A percentile compares a stretch with the other conserved stretches of the same genome.
Conservation (phyloP, 2,113 vertebrate species). For the Tupaia chinensis region DNA sequence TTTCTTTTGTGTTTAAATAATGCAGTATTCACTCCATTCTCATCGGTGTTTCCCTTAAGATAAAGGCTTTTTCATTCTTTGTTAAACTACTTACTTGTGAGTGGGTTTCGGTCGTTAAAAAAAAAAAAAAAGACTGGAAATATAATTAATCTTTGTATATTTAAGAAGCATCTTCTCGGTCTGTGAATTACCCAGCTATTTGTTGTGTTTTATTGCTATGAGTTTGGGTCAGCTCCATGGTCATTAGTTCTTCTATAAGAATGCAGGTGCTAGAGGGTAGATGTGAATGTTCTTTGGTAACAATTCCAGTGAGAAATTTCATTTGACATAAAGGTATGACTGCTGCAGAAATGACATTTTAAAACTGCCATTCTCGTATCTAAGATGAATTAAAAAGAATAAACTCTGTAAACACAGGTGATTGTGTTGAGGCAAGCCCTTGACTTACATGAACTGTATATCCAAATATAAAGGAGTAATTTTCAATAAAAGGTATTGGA, state of each 20-base stretch:
- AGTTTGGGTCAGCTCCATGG: neutral
- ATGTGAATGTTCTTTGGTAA: neutral
- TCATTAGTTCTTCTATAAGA: slow-evolving; percentile 33
- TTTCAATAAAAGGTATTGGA: neutral
- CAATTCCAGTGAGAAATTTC: slow-evolving; percentile 45
- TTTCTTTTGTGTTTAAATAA: neutral
- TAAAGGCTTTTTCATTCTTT: neutral
- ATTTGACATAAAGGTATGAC: neutral
- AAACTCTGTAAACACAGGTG: neutral
- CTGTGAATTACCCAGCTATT: neutral
- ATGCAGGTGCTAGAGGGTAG: neutral
- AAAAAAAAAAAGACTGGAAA: neutral
- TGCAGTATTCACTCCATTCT: fast-evolving
- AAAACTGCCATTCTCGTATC: neutral
- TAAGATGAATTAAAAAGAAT: neutral
- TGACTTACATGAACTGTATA: neutral
- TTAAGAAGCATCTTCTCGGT: neutral
- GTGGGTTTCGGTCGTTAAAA: neutral
- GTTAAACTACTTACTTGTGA: neutral
- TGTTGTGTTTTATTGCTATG: neutral
- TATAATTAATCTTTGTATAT: neutral
- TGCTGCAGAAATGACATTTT: slow-evolving; percentile 23
- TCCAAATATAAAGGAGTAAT: neutral
- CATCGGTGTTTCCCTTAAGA: neutral
- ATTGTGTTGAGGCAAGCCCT: neutral